Base-by-base conservation (phyloP, 2,797 vertebrate genomes). In the Stomatorhinus walkeri region DNA sequence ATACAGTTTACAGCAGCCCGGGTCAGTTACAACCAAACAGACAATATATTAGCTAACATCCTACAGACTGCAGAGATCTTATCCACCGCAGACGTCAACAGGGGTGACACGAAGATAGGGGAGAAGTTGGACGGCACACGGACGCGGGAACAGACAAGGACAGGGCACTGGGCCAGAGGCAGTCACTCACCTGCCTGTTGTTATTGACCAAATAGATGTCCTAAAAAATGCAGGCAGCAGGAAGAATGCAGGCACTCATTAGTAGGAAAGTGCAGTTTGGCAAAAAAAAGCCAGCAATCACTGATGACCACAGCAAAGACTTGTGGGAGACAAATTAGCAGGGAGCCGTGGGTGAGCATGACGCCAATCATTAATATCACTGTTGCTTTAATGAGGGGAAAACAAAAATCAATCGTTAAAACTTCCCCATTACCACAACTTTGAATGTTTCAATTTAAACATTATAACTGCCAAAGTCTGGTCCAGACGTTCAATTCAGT, bases 171-270 rank as follows among this genome's bases (percentile, higher is more conserved):
- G 94, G 94, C 96, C 95, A 52, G 79, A n/a, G 46, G 10, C 40
- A 28, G 22, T 49, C 87, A 93, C 97, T 96, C 95, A 97, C 96
- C 96, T 97, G 97, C 91, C 96, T 97, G 94, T 94, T 96, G 95
- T 95, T 96, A 97, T 95, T 97, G 97, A 97, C 97, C 97, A 97
- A 95, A 97, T 98, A 98, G 98, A 99, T 99, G 96, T 99, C 98
- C 98, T 99, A 97, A 93, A 93, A 96, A 95, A 97, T 88, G 95
- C 97, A 97, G 95, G 97, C 97, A 96, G 98, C 98, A 96, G 97
- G 97, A 96, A 96, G 97, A 94, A 96, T 92, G 95, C 93, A 90
- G 95, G 95, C 92, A 95, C 90, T 95, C 91, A 90, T 97, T 96
- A 98, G 96, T 97, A 94, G 96, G 93, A 95, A 96, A 93, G 96